These are phyloP conservation scores for Limosa lapponica DNA, from an alignment of 2,797 vertebrate genomes.

Conservation along the genomic window DNA sequence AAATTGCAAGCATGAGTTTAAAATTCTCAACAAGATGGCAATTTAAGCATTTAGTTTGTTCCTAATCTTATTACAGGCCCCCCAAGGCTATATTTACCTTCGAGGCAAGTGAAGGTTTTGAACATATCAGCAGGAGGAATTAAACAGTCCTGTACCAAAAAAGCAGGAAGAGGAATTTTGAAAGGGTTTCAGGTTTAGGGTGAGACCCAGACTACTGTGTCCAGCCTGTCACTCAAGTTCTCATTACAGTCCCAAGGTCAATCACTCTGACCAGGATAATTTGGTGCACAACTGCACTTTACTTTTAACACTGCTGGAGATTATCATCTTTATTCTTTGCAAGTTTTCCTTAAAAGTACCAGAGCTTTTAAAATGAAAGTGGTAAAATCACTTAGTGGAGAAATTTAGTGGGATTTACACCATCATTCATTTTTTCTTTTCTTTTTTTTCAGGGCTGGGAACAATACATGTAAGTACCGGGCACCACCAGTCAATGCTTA, in stretches of 20 bases:
- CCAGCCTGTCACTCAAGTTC: not conserved
- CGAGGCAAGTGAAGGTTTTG: not conserved
- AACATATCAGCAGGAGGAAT: not conserved
- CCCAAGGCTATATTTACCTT: not conserved
- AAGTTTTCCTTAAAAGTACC: not conserved
- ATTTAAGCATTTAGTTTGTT: not conserved
- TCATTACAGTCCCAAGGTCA: not conserved
- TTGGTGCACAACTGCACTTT: not conserved
- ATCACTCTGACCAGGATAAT: not conserved
- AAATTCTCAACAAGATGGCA: not conserved
- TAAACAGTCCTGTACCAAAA: not conserved
- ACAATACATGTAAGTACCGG: not conserved
- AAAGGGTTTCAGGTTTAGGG: constrained; percentile 14
- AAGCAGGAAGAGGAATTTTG: not conserved
- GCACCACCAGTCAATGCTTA: not conserved
- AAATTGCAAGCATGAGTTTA: not conserved
- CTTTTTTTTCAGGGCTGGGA: not conserved
- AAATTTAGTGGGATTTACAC: not conserved
- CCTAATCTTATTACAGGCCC: not conserved
- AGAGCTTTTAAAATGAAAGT: not conserved
- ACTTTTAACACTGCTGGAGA: not conserved
- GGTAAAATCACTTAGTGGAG: not conserved
- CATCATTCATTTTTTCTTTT: not conserved
- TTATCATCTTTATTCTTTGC: not conserved
- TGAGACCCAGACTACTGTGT: not conserved